Percentiles rank a stretch among this genome's conserved stretches.
phyloP scores from a whole-genome alignment of 2,888 invertebrate genomes.

The Flexamia atlantica region DNA sequence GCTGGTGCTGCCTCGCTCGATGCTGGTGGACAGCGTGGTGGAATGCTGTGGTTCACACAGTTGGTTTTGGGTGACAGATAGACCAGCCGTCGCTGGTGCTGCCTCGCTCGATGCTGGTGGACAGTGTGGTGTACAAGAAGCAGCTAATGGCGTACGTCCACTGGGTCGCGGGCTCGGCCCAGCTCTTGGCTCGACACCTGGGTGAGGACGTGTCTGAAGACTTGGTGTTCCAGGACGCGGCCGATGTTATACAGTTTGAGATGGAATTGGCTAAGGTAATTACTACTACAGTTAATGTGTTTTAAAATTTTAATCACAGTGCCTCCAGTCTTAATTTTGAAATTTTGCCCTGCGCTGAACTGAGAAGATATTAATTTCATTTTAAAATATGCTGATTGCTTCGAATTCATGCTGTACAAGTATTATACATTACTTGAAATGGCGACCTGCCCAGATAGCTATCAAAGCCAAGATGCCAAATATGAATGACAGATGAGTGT shows the following conservation, averaged over 20 bases:
- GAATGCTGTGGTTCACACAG: too few relatives aligned
- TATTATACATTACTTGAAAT: too few relatives aligned
- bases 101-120: slow-evolving; percentile 71
- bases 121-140: slow-evolving; percentile 69
- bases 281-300: neutral
- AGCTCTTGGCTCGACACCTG: slow-evolving; percentile 68
- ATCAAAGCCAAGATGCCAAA: too few relatives aligned
- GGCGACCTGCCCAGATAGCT: too few relatives aligned
- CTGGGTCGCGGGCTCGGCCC: slow-evolving; percentile 70
- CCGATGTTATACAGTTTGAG: slow-evolving; percentile 76
- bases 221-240: slow-evolving; percentile 71
- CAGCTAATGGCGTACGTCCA: slow-evolving; percentile 70
- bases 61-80: slow-evolving; percentile 69
- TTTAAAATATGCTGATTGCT: too few relatives aligned
- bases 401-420: too few relatives aligned
- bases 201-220: slow-evolving; percentile 65
- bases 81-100: slow-evolving; percentile 72
- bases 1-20: slow-evolving; percentile 71
- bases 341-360: too few relatives aligned
- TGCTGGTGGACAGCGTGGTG: slow-evolving; percentile 71
- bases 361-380: too few relatives aligned
- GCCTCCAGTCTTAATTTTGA: too few relatives aligned
- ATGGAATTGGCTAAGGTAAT: slow-evolving; percentile 76
- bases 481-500: too few relatives aligned
- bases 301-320: too few relatives aligned